A percentile compares a stretch with the other conserved stretches of the same genome.
These are phyloP conservation scores for Coilia nasus DNA, from an alignment of 2,797 vertebrate genomes.

Conservation along the genomic window DNA sequence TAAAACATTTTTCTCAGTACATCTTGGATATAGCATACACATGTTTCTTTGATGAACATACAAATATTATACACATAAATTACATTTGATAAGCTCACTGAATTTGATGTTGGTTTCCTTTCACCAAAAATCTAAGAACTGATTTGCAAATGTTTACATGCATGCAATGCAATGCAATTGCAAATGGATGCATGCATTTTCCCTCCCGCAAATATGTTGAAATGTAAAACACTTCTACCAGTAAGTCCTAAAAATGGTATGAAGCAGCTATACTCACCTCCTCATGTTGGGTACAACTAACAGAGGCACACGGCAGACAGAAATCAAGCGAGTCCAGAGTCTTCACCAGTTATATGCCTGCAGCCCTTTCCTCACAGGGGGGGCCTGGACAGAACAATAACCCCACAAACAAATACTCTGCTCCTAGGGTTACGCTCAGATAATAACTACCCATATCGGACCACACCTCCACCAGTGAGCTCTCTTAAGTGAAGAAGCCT, in stretches of 20 bases:
- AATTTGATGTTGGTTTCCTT: too few species aligned
- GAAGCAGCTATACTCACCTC: constrained; percentile 60
- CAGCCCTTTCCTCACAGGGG: constrained; percentile 27
- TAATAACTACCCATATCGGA: neutral
- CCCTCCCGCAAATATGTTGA: too few species aligned
- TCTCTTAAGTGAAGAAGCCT: too few species aligned
- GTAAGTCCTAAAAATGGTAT: neutral
- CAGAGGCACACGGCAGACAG: neutral
- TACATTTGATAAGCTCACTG: too few species aligned
- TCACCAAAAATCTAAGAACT: too few species aligned
- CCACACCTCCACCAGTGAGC: neutral
- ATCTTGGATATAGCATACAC: neutral
- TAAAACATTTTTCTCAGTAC: neutral
- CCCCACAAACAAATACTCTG: constrained; percentile 35
- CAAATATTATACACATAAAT: too few species aligned
- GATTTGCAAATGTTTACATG: too few species aligned
- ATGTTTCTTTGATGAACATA: too few species aligned
- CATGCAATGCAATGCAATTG: too few species aligned
- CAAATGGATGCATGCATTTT: too few species aligned
- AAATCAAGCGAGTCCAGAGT: constrained; percentile 1
- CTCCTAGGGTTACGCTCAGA: constrained; percentile 33
- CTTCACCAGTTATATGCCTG: constrained; percentile 53
- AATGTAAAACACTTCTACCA: too few species aligned
- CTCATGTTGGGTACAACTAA: constrained; percentile 60
- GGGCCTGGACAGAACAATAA: constrained; percentile 43